A percentile compares a stretch with the other conserved stretches of the same genome.
Conservation (phyloP, 2,888 invertebrate genomes). For the Drosophila ezoana region DNA sequence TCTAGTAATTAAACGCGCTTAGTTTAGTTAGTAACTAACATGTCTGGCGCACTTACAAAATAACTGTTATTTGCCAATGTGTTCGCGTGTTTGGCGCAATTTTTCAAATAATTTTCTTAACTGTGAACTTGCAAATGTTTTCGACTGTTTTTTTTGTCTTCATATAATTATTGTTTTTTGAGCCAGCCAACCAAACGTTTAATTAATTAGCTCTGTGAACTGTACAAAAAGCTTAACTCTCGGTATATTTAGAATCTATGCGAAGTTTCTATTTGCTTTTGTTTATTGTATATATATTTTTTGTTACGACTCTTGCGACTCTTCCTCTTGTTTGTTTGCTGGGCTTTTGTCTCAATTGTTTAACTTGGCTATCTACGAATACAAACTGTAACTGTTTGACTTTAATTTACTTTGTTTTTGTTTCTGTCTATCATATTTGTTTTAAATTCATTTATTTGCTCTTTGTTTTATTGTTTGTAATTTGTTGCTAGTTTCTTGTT, state of each 20-base stretch:
- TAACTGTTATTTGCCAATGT: conserved; percentile 54
- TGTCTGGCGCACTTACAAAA: conserved; percentile 45
- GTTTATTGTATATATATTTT: background rate
- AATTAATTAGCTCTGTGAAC: conserved; percentile 39
- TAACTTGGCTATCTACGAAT: conserved; percentile 74
- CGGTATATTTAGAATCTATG: conserved; percentile 41
- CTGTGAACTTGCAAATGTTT: conserved; percentile 61
- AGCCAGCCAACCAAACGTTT: conserved; percentile 40
- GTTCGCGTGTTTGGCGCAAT: conserved; percentile 45
- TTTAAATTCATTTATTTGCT: conserved; percentile 76
- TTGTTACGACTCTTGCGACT: background rate
- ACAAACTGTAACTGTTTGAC: conserved; percentile 57
- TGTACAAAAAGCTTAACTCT: conserved; percentile 50
- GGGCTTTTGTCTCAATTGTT: conserved; percentile 54
- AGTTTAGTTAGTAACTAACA: conserved; percentile 47
- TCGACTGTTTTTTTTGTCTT: conserved; percentile 20
- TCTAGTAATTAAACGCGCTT: conserved; percentile 44
- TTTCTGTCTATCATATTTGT: conserved; percentile 25
- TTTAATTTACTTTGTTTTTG: conserved; percentile 13
- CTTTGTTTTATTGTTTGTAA: conserved; percentile 73
- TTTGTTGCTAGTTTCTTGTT: conserved; percentile 72
- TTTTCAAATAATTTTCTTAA: conserved; percentile 64
- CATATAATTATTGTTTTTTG: too few relatives aligned
- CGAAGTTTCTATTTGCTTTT: conserved; percentile 12
- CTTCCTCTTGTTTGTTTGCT: conserved; percentile 20